phyloP scores from a whole-genome alignment of 2,113 vertebrate genomes.

The Psophia crepitans region DNA sequence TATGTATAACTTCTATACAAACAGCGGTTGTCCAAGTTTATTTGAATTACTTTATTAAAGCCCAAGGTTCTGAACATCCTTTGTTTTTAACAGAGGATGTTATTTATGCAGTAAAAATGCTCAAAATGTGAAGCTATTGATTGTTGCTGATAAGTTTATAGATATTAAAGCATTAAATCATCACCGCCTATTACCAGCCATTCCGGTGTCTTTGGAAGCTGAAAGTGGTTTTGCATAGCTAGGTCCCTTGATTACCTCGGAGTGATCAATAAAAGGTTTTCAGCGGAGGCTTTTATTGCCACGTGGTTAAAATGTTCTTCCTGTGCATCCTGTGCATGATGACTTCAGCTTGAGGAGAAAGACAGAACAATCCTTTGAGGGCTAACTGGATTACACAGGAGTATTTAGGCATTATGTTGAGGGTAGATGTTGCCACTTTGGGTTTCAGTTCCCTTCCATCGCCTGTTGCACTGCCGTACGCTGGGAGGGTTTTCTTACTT shows the following conservation, averaged over 20 bases:
- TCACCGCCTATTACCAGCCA: not conserved
- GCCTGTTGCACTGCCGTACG: not conserved
- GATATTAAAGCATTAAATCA: conserved; percentile 60
- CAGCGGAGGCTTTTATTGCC: conserved; percentile 53
- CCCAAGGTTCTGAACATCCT: conserved; percentile 31
- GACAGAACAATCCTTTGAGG: not conserved
- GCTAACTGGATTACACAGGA: not conserved
- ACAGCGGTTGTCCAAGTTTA: conserved; percentile 42
- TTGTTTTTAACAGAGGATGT: conserved; percentile 53
- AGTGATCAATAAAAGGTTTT: conserved; percentile 58
- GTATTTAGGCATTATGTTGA: not conserved
- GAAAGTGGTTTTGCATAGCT: not conserved
- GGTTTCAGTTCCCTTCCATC: not conserved
- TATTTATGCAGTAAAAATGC: conserved; percentile 46
- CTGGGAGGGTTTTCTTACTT: not conserved
- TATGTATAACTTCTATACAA: conserved; percentile 56
- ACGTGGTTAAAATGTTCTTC: conserved; percentile 37
- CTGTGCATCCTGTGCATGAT: not conserved
- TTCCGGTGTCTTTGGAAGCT: conserved; percentile 19
- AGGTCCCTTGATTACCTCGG: not conserved
- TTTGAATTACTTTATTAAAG: conserved; percentile 42
- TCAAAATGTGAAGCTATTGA: conserved; percentile 53
- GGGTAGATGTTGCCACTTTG: not conserved
- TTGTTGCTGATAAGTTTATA: conserved; percentile 46
- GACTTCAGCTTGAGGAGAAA: not conserved